Conservation (phyloP, 2,797 vertebrate species). For the Sebastes steindachneri region DNA sequence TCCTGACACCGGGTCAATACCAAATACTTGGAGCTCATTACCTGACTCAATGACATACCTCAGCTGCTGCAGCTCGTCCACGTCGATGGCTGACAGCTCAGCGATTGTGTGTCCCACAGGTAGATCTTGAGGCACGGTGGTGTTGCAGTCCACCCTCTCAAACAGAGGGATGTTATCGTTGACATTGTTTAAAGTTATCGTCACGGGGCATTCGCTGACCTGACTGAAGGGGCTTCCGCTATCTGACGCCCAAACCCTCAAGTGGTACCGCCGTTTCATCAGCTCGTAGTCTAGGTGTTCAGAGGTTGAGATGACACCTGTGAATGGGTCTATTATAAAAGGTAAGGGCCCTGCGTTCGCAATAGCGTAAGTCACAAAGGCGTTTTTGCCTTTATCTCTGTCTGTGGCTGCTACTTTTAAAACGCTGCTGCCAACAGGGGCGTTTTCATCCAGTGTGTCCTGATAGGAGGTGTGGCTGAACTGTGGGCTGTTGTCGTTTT, state of each 20-base stretch:
- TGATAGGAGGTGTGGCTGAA: slow-evolving; percentile 87
- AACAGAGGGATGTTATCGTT: slow-evolving; percentile 95
- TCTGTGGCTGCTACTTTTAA: slow-evolving; percentile 89
- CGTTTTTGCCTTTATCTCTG: slow-evolving; percentile 87
- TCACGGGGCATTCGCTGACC: slow-evolving; percentile 89
- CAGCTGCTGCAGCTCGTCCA: slow-evolving; percentile 93
- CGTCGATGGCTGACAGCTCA: slow-evolving; percentile 90
- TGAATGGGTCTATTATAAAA: slow-evolving; percentile 91
- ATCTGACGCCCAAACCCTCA: slow-evolving; percentile 93
- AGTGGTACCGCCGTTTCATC: slow-evolving; percentile 91
- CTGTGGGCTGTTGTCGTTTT: slow-evolving; percentile 91
- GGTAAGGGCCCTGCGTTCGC: slow-evolving; percentile 84
- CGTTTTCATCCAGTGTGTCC: slow-evolving; percentile 89
- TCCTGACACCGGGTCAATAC: slow-evolving; percentile 88
- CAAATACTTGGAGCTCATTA: slow-evolving; percentile 90
- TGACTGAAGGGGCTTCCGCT: slow-evolving; percentile 92
- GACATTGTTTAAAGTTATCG: slow-evolving; percentile 91
- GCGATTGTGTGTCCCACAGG: slow-evolving; percentile 81
- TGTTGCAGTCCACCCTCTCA: slow-evolving; percentile 91
- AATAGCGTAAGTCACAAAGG: slow-evolving; percentile 90
- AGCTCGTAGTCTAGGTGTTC: slow-evolving; percentile 94
- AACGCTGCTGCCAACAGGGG: slow-evolving; percentile 89
- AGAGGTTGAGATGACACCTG: slow-evolving; percentile 89
- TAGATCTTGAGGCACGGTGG: slow-evolving; percentile 86
- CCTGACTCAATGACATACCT: slow-evolving; percentile 89